Percentiles rank a stretch among this genome's conserved stretches.
Evolutionary conservation across 2,888 invertebrate species (phyloP).

Genomic region (Trilocha varians): DNA sequence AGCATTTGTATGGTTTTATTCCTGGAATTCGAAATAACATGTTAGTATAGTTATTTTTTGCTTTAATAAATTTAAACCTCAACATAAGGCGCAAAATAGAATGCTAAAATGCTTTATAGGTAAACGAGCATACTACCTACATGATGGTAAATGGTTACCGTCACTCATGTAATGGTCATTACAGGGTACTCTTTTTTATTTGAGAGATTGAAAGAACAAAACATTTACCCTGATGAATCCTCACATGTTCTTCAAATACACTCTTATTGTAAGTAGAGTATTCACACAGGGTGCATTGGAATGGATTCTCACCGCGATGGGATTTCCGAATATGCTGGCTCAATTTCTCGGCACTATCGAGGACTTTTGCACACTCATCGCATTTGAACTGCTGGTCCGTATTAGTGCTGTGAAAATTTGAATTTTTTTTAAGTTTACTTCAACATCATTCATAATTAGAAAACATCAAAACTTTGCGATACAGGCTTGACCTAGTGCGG

Average conservation of each 20-base stretch:
- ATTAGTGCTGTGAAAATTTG: neutral
- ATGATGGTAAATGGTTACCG: too few species aligned
- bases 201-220: neutral
- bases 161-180: too few species aligned
- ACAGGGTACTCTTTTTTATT: neutral
- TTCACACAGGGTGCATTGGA: slow-evolving; percentile 53
- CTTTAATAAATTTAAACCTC: too few species aligned
- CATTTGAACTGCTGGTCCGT: neutral
- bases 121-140: too few species aligned
- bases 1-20: slow-evolving; percentile 53
- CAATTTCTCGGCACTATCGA: slow-evolving; percentile 36
- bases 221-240: slow-evolving; percentile 42
- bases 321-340: slow-evolving; percentile 36
- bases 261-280: slow-evolving; percentile 51
- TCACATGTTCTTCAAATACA: slow-evolving; percentile 46
- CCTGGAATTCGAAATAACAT: slow-evolving; percentile 19
- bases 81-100: too few species aligned
- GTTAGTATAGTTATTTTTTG: neutral
- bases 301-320: slow-evolving; percentile 46
- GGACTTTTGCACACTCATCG: slow-evolving; percentile 20
- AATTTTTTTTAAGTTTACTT: too few species aligned
- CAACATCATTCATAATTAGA: too few species aligned
- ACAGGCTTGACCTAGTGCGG: too few species aligned
- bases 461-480: too few species aligned
- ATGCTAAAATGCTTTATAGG: too few species aligned